phyloP scores from a whole-genome alignment of 2,888 invertebrate species.

The Dendrolimus houi region DNA sequence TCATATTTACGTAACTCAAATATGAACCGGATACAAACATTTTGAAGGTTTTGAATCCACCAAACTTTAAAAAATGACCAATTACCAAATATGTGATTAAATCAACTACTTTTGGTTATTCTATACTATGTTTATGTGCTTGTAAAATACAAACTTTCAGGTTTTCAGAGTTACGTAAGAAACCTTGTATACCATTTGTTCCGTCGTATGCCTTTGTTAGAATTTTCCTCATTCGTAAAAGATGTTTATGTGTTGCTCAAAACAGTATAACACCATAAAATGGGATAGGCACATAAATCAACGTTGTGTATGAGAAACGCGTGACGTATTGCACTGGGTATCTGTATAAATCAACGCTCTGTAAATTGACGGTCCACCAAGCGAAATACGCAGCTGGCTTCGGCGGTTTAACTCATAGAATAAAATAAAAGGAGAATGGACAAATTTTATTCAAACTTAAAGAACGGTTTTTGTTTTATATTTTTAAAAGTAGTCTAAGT shows the following conservation, averaged over 20 bases:
- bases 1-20: too few species aligned
- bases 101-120: too few species aligned
- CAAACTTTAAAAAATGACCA: too few species aligned
- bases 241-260: neutral
- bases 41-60: too few species aligned
- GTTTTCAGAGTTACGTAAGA: neutral
- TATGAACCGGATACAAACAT: too few species aligned
- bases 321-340: constrained; percentile 15
- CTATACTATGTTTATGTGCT: too few species aligned
- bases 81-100: too few species aligned
- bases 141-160: too few species aligned
- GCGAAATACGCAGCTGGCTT: constrained; percentile 40
- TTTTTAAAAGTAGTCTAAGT: too few species aligned
- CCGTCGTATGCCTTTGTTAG: neutral
- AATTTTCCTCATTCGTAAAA: neutral
- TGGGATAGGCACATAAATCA: neutral
- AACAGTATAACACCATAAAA: neutral
- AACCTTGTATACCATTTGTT: neutral
- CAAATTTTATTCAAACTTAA: neutral
- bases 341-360: constrained; percentile 22
- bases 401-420: constrained; percentile 16
- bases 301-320: constrained; percentile 19
- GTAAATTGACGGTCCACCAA: constrained; percentile 42
- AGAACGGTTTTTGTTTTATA: too few species aligned
- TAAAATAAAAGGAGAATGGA: constrained; percentile 4